Conservation (phyloP, 1,140 invertebrate species). For the Eupristina koningsbergeri region DNA sequence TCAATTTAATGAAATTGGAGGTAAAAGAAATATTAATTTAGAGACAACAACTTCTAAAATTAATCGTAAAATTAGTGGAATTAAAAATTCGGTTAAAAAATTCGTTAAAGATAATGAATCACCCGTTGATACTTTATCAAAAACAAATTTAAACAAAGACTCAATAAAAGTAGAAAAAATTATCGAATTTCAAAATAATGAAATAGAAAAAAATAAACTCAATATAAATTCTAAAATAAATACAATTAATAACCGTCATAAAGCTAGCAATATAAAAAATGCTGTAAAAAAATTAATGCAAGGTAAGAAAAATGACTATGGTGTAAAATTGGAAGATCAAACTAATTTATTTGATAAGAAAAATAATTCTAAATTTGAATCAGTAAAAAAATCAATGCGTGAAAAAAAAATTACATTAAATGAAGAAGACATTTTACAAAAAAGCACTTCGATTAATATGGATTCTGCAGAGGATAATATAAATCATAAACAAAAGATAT, state of each 20-base stretch:
- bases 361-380: neutral
- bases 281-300: constrained; percentile 67
- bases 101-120: constrained; percentile 24
- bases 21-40: neutral
- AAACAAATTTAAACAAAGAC: constrained; percentile 20
- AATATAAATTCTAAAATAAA: constrained; percentile 31
- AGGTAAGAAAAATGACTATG: constrained; percentile 64
- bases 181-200: constrained; percentile 56
- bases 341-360: constrained; percentile 9
- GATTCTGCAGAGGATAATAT: constrained; percentile 37
- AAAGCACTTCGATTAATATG: neutral
- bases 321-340: constrained; percentile 51
- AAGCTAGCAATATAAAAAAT: constrained; percentile 61
- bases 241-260: constrained; percentile 51
- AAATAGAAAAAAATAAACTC: constrained; percentile 41
- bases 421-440: neutral
- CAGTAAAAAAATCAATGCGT: neutral
- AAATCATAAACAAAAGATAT: constrained; percentile 48
- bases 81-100: constrained; percentile 47
- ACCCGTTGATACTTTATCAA: neutral
- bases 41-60: neutral
- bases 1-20: neutral
- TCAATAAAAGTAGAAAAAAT: constrained; percentile 37
- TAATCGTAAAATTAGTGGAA: constrained; percentile 3
- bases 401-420: neutral